These are phyloP conservation scores for Galbula dea DNA, from an alignment of 2,113 vertebrate genomes.

Conservation along the genomic window DNA sequence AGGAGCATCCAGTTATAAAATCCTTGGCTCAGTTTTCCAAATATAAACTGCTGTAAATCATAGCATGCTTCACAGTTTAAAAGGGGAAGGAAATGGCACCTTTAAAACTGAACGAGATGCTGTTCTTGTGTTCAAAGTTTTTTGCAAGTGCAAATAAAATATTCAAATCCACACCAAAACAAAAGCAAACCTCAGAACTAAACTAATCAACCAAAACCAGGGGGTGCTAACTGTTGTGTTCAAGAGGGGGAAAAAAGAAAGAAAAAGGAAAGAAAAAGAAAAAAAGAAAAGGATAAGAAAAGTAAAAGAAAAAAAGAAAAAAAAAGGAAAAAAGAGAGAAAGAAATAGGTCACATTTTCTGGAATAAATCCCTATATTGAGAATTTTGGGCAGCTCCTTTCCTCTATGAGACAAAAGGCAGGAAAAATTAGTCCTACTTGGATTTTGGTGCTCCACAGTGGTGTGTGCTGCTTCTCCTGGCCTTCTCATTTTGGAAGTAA, in stretches of 20 bases:
- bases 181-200: neutral
- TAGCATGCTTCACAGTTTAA: slow-evolving; percentile 30
- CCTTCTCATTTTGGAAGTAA: neutral
- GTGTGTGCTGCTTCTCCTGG: neutral
- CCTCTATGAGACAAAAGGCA: neutral
- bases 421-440: neutral
- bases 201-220: neutral
- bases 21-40: neutral
- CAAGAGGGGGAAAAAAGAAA: neutral
- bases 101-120: slow-evolving; percentile 55
- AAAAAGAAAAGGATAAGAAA: no score
- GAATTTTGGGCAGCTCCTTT: neutral
- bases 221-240: neutral
- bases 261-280: no score
- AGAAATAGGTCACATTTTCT: neutral
- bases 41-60: slow-evolving; percentile 22
- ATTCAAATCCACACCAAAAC: neutral
- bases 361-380: neutral
- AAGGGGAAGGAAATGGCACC: slow-evolving; percentile 49
- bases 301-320: no score
- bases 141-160: slow-evolving; percentile 38
- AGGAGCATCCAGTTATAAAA: slow-evolving; percentile 30
- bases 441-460: neutral
- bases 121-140: slow-evolving; percentile 22
- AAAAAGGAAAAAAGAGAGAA: no score